Conservation (phyloP, 1,140 invertebrate genomes). For the Idris sp. region DNA sequence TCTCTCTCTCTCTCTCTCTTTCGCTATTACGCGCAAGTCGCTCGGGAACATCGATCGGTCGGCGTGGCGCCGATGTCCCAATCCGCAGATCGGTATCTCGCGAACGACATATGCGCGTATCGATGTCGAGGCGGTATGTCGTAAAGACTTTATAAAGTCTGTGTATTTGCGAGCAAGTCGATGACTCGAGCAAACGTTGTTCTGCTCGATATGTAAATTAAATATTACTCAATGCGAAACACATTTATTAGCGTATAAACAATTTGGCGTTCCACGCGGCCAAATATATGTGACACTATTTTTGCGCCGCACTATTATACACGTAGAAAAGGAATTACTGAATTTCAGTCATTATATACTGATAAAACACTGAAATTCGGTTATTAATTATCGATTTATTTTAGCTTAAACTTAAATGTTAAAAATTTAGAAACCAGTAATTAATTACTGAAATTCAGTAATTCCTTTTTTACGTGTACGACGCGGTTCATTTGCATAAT, state of each 20-base stretch:
- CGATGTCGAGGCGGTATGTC: constrained; percentile 45
- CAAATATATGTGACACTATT: constrained; percentile 21
- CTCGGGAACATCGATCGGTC: constrained; percentile 45
- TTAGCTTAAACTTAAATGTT: too few species aligned
- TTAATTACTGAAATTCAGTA: too few species aligned
- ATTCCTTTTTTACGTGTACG: too few species aligned
- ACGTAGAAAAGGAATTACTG: too few species aligned
- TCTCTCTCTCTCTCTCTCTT: too few species aligned
- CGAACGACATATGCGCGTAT: constrained; percentile 51
- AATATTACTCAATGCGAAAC: constrained; percentile 36
- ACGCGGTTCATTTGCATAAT: constrained; percentile 37
- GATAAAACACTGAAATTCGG: too few species aligned
- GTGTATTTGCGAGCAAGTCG: constrained; percentile 24
- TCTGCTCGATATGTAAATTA: constrained; percentile 34
- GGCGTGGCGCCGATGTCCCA: constrained; percentile 52
- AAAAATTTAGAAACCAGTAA: too few species aligned
- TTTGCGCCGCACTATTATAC: constrained; percentile 19
- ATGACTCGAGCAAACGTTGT: constrained; percentile 26
- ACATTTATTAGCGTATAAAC: constrained; percentile 40
- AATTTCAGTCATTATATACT: too few species aligned
- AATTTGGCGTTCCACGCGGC: constrained; percentile 41
- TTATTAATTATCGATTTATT: too few species aligned
- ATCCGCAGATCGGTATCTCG: constrained; percentile 47
- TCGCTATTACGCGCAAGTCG: constrained; percentile 35
- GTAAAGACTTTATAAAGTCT: constrained; percentile 54